Percentiles rank a stretch among this genome's conserved stretches.
phyloP scores from a whole-genome alignment of 2,888 invertebrate genomes.

The Odontothrips loti region DNA sequence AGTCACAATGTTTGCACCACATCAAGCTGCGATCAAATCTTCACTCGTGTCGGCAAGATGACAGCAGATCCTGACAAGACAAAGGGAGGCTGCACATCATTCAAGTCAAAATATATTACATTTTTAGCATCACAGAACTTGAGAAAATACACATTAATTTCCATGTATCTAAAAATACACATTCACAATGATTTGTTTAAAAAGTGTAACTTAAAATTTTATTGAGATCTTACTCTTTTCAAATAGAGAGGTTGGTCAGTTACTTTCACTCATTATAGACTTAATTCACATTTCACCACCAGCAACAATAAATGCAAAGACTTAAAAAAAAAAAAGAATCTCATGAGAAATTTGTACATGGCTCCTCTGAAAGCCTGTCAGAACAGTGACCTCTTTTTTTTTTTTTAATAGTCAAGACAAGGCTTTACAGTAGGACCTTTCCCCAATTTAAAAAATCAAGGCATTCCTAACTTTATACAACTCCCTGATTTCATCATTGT shows the following conservation, averaged over 20 bases:
- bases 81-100: background rate
- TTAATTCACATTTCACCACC: background rate
- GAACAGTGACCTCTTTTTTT: background rate
- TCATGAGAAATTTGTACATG: background rate
- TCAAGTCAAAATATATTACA: background rate
- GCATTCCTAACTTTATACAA: no score
- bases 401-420: no score
- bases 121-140: conserved; percentile 13
- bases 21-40: background rate
- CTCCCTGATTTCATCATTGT: no score
- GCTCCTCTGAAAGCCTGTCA: no score
- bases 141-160: conserved; percentile 11
- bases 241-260: conserved; percentile 8
- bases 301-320: background rate
- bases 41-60: background rate
- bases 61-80: background rate
- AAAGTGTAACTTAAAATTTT: conserved; percentile 7
- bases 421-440: no score
- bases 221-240: conserved; percentile 10
- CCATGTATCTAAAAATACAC: conserved; percentile 25
- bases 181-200: background rate
- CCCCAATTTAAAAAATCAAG: no score
- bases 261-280: background rate
- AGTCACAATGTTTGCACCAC: background rate
- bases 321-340: background rate